Base-by-base conservation (phyloP, 2,797 vertebrate genomes). In the Manis pentadactyla region DNA sequence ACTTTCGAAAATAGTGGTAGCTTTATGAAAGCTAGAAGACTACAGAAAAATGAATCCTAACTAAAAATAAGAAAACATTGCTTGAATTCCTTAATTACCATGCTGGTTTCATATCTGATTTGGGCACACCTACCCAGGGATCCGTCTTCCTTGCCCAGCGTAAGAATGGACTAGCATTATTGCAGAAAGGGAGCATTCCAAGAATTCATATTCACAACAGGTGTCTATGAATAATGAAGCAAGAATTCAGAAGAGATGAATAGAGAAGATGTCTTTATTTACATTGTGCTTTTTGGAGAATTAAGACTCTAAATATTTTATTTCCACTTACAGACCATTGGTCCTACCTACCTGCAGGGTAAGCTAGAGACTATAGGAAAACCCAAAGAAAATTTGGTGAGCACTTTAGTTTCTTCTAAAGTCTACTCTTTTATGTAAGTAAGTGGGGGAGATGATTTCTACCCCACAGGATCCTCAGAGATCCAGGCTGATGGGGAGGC, bases 1-100 rank as follows among this genome's bases (percentile, higher is more conserved):
- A 94, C 15, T 88, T 73, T 68, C 12, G 27, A 92, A 79, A 81
- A 64, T 68, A 46, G 23, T 9, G 10, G 49, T 42, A 57, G 7
- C 31, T 88, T 88, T 89, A n/a, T 39, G 46, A 93, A 96, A 91
- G 59, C 25, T 68, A 81, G 29, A 25, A 61, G 93, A 49, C 23
- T 55, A 39, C 1, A 57, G n/a, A 87, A 90, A 85, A 39, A 25
- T n/a, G 5, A 97, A 88, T 94, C n/a, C 11, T 9, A 75, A 34
- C 4, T 37, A 55, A 89, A 93, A 68, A 29, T n/a, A 42, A 89
- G 18, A 85, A 91, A 90, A 82, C 73, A 55, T 19, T 39, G 19
- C 31, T 23, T n/a, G 5, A 68, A 11, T 82, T 74, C 7, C 34
- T 39, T 61, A 37, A 71, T 25, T 68, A 4, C n/a, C 18, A 46